A percentile compares a stretch with the other conserved stretches of the same genome.
phyloP scores from a whole-genome alignment of 2,113 vertebrate species.

The Eublepharis macularius region DNA sequence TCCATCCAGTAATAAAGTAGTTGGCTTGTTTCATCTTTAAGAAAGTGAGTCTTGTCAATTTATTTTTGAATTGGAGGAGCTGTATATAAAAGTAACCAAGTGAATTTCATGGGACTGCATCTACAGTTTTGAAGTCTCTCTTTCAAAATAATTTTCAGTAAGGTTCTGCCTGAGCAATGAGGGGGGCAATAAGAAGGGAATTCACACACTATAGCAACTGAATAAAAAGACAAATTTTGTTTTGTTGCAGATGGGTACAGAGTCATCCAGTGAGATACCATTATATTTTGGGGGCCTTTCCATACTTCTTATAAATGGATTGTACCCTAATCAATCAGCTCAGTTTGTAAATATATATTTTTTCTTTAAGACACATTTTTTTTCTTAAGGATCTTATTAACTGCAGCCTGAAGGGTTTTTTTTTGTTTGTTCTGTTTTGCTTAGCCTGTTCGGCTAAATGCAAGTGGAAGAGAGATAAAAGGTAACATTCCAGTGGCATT shows the following conservation, averaged over 20 bases:
- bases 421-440: neutral
- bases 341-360: neutral
- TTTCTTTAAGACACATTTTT: neutral
- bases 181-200: constrained; percentile 50
- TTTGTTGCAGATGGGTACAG: neutral
- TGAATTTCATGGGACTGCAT: neutral
- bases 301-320: constrained; percentile 16
- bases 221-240: neutral
- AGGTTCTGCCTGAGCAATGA: neutral
- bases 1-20: no score
- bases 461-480: constrained; percentile 14
- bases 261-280: neutral
- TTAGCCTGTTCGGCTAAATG: constrained; percentile 33
- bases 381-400: neutral
- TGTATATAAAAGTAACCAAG: no score
- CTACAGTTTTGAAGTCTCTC: neutral
- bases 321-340: neutral
- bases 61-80: no score
- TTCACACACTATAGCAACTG: constrained; percentile 47
- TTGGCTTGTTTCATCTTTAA: no score
- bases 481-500: constrained; percentile 26
- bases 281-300: constrained; percentile 12
- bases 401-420: neutral
- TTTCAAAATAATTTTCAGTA: neutral
- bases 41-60: no score